These are phyloP conservation scores for Spondyliosoma cantharus DNA, from an alignment of 2,797 vertebrate species.

Conservation along the genomic window DNA sequence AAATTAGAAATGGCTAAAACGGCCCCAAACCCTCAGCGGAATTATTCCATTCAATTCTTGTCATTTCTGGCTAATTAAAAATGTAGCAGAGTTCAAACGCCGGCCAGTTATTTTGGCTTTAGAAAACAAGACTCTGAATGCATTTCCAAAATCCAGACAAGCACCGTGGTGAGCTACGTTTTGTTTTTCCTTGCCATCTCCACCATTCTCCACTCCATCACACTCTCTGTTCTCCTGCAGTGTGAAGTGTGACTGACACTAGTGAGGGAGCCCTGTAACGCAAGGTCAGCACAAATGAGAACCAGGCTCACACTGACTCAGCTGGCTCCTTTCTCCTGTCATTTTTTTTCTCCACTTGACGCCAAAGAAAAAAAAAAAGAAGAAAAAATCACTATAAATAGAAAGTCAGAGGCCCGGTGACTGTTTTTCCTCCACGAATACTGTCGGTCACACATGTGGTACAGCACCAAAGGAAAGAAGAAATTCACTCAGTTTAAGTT, in stretches of 20 bases:
- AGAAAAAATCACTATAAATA: constrained; percentile 76
- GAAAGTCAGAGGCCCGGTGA: constrained; percentile 45
- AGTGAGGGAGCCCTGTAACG: constrained; percentile 59
- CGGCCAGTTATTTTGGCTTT: constrained; percentile 29
- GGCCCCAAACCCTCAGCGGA: constrained; percentile 34
- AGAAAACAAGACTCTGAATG: constrained; percentile 19
- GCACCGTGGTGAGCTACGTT: background rate
- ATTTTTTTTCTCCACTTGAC: constrained; percentile 62
- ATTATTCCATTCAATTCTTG: constrained; percentile 35
- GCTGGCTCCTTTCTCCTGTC: constrained; percentile 77
- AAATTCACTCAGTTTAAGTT: background rate
- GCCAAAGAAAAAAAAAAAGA: constrained; percentile 52
- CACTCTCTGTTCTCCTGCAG: constrained; percentile 23
- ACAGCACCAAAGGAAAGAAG: constrained; percentile 5
- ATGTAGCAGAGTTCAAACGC: constrained; percentile 40
- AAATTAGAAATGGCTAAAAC: constrained; percentile 47
- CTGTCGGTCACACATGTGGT: constrained; percentile 59
- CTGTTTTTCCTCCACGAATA: constrained; percentile 60
- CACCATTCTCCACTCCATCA: constrained; percentile 5
- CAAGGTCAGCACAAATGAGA: constrained; percentile 79
- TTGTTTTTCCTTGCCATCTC: constrained; percentile 11
- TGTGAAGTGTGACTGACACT: constrained; percentile 66
- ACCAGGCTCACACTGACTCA: constrained; percentile 74
- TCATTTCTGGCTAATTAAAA: constrained; percentile 60
- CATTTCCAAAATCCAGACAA: constrained; percentile 14